phyloP scores from a whole-genome alignment of 1,140 invertebrate species.

The Heliconius himera region DNA sequence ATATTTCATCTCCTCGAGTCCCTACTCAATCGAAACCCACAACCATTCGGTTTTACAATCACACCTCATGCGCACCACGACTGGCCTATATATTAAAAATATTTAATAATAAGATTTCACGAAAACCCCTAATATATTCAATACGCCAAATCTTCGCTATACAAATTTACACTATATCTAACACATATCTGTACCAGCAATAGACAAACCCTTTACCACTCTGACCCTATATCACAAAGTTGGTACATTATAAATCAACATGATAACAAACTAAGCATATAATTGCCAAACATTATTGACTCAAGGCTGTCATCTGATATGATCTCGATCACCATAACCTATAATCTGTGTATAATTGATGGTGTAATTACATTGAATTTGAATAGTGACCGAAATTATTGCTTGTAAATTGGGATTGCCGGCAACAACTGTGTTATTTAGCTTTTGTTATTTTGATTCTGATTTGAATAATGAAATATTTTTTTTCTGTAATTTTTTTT shows the following conservation, averaged over 20 bases:
- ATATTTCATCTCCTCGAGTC: no score
- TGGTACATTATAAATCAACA: slow-evolving; percentile 36
- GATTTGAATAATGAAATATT: background rate
- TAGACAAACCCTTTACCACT: slow-evolving; percentile 11
- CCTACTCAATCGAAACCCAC: no score
- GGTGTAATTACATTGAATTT: slow-evolving; percentile 40
- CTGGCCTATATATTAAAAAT: no score
- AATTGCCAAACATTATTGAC: slow-evolving; percentile 39
- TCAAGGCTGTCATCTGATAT: slow-evolving; percentile 42
- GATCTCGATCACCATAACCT: slow-evolving; percentile 39
- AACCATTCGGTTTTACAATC: no score
- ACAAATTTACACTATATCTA: background rate
- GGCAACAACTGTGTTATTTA: background rate
- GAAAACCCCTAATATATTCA: no score
- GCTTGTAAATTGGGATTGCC: slow-evolving; percentile 25
- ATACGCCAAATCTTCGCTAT: background rate
- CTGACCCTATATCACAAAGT: slow-evolving; percentile 7
- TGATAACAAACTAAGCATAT: slow-evolving; percentile 34
- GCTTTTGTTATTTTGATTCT: background rate
- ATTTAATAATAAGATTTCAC: no score
- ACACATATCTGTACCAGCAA: background rate
- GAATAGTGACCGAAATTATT: slow-evolving; percentile 34
- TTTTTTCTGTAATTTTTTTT: background rate
- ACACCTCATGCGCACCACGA: no score
- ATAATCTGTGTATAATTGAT: slow-evolving; percentile 45